phyloP scores from a whole-genome alignment of 2,113 vertebrate genomes.

The Syngnathus floridae region DNA sequence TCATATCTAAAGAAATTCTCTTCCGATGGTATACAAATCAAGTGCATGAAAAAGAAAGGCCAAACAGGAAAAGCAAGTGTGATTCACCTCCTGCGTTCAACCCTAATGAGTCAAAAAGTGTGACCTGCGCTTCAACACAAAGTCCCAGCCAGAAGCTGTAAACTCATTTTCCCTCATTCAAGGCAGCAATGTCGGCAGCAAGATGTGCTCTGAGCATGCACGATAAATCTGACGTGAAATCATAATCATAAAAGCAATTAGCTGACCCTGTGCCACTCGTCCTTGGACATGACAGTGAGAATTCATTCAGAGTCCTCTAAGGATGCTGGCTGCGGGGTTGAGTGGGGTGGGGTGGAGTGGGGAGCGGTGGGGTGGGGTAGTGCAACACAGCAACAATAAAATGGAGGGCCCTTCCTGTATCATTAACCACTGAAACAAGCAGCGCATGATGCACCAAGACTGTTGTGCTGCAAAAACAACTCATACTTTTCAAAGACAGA shows the following conservation, averaged over 20 bases:
- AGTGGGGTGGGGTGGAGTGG: slow-evolving; percentile 42
- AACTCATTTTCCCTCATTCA: slow-evolving; percentile 67
- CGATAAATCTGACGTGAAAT: slow-evolving; percentile 80
- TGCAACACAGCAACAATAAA: slow-evolving; percentile 78
- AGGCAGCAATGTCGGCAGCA: slow-evolving; percentile 67
- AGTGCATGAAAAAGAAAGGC: slow-evolving; percentile 42
- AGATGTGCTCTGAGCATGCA: slow-evolving; percentile 72
- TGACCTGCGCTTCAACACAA: slow-evolving; percentile 70
- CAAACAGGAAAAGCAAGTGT: slow-evolving; percentile 60
- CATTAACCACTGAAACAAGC: slow-evolving; percentile 72
- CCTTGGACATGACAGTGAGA: slow-evolving; percentile 78
- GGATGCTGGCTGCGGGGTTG: slow-evolving; percentile 58
- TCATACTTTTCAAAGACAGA: slow-evolving; percentile 43
- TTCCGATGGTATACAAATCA: slow-evolving; percentile 43
- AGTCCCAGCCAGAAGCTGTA: slow-evolving; percentile 68
- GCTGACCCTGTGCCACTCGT: slow-evolving; percentile 76
- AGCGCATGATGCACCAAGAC: slow-evolving; percentile 49
- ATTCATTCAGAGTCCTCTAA: slow-evolving; percentile 75
- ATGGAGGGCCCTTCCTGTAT: slow-evolving; percentile 68
- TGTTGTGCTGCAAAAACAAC: slow-evolving; percentile 46
- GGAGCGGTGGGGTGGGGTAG: slow-evolving; percentile 42
- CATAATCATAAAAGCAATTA: slow-evolving; percentile 83
- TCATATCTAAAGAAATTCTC: slow-evolving; percentile 39
- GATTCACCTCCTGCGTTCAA: slow-evolving; percentile 59
- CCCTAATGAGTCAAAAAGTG: slow-evolving; percentile 72